phyloP scores from a whole-genome alignment of 1,140 invertebrate genomes.

The Drosophila pseudoananassae region DNA sequence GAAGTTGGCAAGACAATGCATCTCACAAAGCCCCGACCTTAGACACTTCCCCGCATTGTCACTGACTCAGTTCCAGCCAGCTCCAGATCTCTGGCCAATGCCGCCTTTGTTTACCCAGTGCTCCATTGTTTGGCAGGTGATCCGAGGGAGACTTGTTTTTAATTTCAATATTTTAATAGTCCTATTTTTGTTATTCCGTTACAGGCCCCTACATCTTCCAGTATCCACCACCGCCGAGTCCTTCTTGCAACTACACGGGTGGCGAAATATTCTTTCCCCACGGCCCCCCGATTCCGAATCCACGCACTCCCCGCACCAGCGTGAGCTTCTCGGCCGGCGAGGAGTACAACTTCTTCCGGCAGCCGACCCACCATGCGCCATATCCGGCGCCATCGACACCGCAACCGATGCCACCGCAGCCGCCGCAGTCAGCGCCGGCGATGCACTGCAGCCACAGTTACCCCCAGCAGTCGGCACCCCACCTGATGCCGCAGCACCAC shows the following conservation, averaged over 20 bases:
- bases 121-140: conserved; percentile 13
- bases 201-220: conserved; percentile 79
- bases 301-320: conserved; percentile 75
- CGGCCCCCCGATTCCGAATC: conserved; percentile 41
- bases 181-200: conserved; percentile 9
- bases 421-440: conserved; percentile 78
- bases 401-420: conserved; percentile 64
- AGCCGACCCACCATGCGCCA: conserved; percentile 53
- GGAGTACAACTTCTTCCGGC: conserved; percentile 75
- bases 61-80: conserved; percentile 11
- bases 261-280: conserved; percentile 78
- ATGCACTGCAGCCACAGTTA: conserved; percentile 75
- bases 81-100: conserved; percentile 36
- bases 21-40: conserved; percentile 52
- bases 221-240: conserved; percentile 80
- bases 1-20: conserved; percentile 46
- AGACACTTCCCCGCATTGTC: conserved; percentile 74
- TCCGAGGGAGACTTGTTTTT: not conserved
- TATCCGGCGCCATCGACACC: conserved; percentile 71
- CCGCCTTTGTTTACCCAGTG: conserved; percentile 53
- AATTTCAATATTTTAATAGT: not conserved
- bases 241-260: conserved; percentile 70
- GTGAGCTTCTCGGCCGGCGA: conserved; percentile 73
- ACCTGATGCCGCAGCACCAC: conserved; percentile 58
- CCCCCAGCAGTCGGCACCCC: conserved; percentile 61